Evolutionary conservation across 2,888 invertebrate species (phyloP).

Genomic region (Acanthosepion pharaonis): DNA sequence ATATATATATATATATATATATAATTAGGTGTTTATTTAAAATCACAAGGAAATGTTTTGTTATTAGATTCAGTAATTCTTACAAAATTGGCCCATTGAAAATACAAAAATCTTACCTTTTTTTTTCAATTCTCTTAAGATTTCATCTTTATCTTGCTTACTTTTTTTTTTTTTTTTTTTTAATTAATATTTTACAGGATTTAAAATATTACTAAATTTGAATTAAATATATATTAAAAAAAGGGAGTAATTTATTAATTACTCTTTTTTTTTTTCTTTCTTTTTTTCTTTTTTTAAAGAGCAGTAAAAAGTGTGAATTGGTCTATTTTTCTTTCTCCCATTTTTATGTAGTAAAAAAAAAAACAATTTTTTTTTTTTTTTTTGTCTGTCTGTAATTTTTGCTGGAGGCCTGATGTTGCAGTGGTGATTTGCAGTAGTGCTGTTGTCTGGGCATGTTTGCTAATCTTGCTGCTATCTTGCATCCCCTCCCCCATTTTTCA

Average conservation of each 20-base stretch:
- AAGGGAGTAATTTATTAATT: neutral
- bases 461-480: neutral
- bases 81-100: neutral
- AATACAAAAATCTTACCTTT: neutral
- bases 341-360: neutral
- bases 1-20: no score
- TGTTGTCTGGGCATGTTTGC: neutral
- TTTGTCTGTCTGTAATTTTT: neutral
- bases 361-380: neutral
- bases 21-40: no score
- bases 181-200: no score
- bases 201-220: no score
- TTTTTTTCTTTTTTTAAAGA: neutral
- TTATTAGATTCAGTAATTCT: no score
- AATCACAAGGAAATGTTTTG: no score
- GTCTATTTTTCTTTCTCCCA: neutral
- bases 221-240: neutral
- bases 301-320: slow-evolving; percentile 24
- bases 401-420: neutral
- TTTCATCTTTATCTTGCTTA: no score
- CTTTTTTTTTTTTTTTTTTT: no score
- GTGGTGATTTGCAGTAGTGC: neutral
- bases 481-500: neutral
- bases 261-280: no score
- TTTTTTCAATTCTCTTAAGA: no score